A percentile compares a stretch with the other conserved stretches of the same genome.
These are phyloP conservation scores for Oreocharis arfaki DNA, from an alignment of 2,113 vertebrate species.

Conservation along the genomic window DNA sequence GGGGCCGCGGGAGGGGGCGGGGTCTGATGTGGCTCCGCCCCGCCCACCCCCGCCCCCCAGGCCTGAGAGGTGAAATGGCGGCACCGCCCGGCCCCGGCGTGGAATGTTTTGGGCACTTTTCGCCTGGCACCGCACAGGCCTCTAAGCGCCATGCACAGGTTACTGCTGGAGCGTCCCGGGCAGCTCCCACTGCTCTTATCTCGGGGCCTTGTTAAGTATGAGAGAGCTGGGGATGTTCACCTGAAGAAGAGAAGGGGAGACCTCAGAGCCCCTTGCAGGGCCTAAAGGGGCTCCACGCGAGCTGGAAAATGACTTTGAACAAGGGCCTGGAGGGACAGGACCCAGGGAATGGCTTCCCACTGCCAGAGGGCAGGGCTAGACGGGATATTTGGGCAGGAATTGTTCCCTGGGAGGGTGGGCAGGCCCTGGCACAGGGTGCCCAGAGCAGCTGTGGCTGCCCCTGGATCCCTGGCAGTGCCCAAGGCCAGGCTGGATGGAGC, in stretches of 20 bases:
- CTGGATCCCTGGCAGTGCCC: not conserved
- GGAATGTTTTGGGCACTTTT: accelerated
- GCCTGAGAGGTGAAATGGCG: not conserved
- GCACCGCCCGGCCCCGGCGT: accelerated
- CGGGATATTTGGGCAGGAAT: not conserved
- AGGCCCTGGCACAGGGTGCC: not conserved
- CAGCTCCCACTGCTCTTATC: accelerated
- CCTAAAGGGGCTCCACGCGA: not conserved
- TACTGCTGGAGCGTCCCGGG: too few relatives aligned
- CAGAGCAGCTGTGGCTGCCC: not conserved
- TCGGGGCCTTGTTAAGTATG: accelerated
- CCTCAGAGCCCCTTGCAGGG: accelerated
- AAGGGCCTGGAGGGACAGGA: not conserved
- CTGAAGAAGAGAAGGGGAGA: not conserved
- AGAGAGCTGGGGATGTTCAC: not conserved
- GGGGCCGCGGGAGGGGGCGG: not conserved
- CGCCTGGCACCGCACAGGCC: accelerated
- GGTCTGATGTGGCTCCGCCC: accelerated
- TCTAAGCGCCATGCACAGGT: accelerated
- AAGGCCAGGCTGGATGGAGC: accelerated
- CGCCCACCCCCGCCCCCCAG: accelerated
- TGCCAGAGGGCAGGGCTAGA: not conserved
- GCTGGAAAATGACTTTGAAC: not conserved
- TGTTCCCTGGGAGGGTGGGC: accelerated
- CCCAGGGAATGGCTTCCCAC: not conserved